Base-by-base conservation (phyloP, 2,888 invertebrate species). In the Amblyjoppa fuscipennis region DNA sequence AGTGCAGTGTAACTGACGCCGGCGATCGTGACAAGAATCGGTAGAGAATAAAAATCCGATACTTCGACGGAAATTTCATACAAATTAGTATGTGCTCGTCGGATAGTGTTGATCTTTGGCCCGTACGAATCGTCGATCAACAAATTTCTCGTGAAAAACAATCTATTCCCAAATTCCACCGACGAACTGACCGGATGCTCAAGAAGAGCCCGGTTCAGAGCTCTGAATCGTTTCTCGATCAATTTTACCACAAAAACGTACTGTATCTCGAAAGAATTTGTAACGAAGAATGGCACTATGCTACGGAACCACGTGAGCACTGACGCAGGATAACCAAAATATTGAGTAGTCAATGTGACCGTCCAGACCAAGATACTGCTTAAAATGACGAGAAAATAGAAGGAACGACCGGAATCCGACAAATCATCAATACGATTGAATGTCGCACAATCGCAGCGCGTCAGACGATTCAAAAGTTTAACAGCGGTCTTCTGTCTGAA, bases 21-120 rank as follows among this genome's bases (percentile, higher is more conserved):
- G 6, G 13, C 16, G 0, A 88, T 16, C 16, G 28, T 7, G 6
- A 71, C 11, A 16, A 53, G 45, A 4, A 49, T 64, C 13, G 88
- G 83, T 3, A 87, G 0, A 5, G 87, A 85, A 34, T 88, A 89
- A 38, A 87, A 87, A 4, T 83, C 64, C 0, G 90, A 80, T 34
- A 89, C 34, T 4, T 87, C 74, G 0, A 1, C 28, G 34, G 68
- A 82, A n/a, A 87, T 73, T 3, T 89, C 75, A 68, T 79, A 88
- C 7, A 89, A 81, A 0, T 66, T 41, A 11, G 34, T 66, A 41
- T 89, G 83, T 20, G 76, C 25, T 0, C 76, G 49, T 38, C 82
- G 69, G 11, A 84, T 61, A 7, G 59, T 56, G n/a, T 82, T n/a
- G 53, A 89, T 53, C 9, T 11, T 71, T 4, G 11, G 51, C 7